Evolutionary conservation across 2,888 invertebrate species (phyloP), one percentile per base, ranked within the genome.

Genomic region (Chelonus formosanus): DNA sequence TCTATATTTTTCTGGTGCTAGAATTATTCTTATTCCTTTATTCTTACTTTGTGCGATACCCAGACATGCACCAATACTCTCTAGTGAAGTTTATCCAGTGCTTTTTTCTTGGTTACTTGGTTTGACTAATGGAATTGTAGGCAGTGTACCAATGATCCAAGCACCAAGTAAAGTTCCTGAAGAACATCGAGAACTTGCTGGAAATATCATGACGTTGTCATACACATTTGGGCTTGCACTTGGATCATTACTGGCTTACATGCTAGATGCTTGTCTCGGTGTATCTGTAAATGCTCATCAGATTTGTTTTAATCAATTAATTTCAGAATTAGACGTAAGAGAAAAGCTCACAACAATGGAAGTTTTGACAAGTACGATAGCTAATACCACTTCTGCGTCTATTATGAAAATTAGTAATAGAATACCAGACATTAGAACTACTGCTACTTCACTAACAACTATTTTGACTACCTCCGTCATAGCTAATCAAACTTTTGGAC

Each of bases 131-230:
- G 96, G 96, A 0, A 86, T 96, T 53, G 90, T 96, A 63, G 96
- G 96, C 3, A 95, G 95, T 67, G 90, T 96, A 40, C 96, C 96
- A 3, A 96, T 96, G 94, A 95, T 96, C 77, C 88, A 94, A 78
- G 96, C 96, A 0, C 94, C 96, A 1, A 90, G 91, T 54, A 91
- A 93, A 78, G 95, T 96, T 4, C 90, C 93, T 8, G 92, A 94
- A 67, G 92, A 94, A 61, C 90, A 94, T 74, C 89, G 94, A 50
- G 96, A 96, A 86, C 89, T 96, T 5, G 93, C 95, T 67, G 94
- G 94, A 56, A 96, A 96, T 81, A 93, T 96, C 84, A 96, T 96
- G 96, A 96, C 96, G 0, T 83, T 96, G 3, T 93, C 95, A 0
- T 96, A 96, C 85, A 95, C 93, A 83, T 89, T 94, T 47, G 96